Conservation (phyloP, 1,140 invertebrate genomes). For the Leptinotarsa texana region DNA sequence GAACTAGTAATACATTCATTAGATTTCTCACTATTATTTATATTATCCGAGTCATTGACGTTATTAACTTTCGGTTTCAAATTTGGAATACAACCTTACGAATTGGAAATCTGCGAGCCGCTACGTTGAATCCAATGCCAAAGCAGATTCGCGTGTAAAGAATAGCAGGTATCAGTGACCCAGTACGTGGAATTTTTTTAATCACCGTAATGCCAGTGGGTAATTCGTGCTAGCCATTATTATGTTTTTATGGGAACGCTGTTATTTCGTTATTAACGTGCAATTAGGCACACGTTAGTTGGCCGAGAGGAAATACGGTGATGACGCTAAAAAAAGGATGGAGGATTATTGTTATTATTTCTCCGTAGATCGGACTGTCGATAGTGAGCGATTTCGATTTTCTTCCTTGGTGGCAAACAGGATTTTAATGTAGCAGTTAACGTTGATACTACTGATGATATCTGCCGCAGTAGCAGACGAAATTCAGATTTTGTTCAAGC, state of each 20-base stretch:
- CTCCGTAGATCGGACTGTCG: background rate
- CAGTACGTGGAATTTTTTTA: conserved; percentile 8
- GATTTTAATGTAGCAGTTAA: too few species aligned
- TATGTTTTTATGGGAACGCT: background rate
- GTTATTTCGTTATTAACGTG: background rate
- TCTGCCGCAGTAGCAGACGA: too few species aligned
- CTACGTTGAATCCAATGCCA: background rate
- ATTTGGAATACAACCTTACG: background rate
- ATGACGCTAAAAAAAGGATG: background rate
- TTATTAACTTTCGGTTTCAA: too few species aligned
- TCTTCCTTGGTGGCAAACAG: too few species aligned
- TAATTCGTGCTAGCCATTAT: conserved; percentile 3
- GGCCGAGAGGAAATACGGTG: background rate
- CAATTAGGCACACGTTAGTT: background rate
- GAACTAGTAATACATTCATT: too few species aligned
- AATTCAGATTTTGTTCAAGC: too few species aligned
- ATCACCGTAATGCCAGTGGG: background rate
- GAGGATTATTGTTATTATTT: conserved; percentile 6
- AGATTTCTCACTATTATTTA: too few species aligned
- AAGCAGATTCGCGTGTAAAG: background rate
- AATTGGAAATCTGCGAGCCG: background rate
- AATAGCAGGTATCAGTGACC: background rate
- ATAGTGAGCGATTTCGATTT: too few species aligned
- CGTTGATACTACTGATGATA: too few species aligned
- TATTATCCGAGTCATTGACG: too few species aligned